Conservation (phyloP, 2,113 vertebrate genomes). For the Xiphorhynchus elegans region DNA sequence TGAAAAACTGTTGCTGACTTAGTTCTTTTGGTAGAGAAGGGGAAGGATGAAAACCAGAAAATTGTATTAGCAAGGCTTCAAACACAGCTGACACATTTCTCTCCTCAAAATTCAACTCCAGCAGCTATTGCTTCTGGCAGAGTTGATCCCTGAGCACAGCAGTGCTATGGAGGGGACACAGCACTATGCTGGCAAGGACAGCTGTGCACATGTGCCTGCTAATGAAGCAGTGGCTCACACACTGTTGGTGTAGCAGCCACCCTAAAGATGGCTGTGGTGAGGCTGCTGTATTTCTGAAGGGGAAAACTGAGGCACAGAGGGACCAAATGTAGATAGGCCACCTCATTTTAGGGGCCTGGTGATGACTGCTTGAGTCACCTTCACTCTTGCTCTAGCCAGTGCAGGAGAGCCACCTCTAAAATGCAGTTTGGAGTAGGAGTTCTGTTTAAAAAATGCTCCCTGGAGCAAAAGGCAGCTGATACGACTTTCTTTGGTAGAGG, state of each 20-base stretch:
- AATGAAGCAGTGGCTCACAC: neutral
- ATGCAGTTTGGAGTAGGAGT: neutral
- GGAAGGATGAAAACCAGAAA: neutral
- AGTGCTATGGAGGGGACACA: neutral
- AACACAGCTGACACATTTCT: neutral
- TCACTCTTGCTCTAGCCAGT: neutral
- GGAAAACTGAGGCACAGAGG: neutral
- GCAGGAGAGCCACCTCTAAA: neutral
- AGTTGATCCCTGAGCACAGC: neutral
- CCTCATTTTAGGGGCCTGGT: neutral
- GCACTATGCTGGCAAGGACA: neutral
- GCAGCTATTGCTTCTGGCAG: neutral
- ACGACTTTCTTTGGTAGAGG: neutral
- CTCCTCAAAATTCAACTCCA: neutral
- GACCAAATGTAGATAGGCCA: neutral
- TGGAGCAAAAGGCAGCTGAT: neutral
- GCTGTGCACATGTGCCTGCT: neutral
- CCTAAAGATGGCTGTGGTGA: neutral
- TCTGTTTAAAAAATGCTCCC: neutral
- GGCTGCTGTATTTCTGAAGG: neutral
- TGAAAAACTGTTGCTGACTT: neutral
- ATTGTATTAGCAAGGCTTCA: neutral
- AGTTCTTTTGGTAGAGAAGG: neutral
- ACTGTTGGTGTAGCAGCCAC: neutral
- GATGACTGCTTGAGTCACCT: accelerated